Evolutionary conservation across 2,113 vertebrate genomes (phyloP).

Genomic region (Myrmecobius fasciatus): DNA sequence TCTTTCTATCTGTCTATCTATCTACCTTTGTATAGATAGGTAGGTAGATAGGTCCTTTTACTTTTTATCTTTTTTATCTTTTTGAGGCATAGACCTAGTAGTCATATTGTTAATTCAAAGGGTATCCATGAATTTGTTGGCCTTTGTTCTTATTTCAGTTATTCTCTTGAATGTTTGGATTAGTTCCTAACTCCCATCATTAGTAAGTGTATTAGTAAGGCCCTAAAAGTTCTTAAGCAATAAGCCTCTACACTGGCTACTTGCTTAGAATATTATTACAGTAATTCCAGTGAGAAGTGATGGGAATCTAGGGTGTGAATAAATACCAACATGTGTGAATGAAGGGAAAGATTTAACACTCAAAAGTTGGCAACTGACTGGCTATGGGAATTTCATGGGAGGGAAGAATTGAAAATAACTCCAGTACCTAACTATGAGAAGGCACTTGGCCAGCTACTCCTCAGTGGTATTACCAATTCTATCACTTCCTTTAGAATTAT

Average conservation of each 20-base stretch:
- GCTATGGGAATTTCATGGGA: neutral
- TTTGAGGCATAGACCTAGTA: neutral
- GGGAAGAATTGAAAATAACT: neutral
- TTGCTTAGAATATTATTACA: neutral
- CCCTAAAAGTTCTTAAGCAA: neutral
- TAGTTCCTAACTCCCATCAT: neutral
- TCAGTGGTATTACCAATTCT: conserved; percentile 29
- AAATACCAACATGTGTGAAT: neutral
- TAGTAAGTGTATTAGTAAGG: neutral
- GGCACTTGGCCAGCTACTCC: neutral
- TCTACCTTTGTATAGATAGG: too few species aligned
- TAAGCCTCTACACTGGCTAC: neutral
- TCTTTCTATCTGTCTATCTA: too few species aligned
- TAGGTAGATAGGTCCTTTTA: neutral
- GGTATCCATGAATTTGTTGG: neutral
- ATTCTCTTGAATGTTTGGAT: neutral
- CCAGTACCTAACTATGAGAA: neutral
- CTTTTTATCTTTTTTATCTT: too few species aligned
- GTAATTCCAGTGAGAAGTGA: neutral
- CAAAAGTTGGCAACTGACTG: neutral
- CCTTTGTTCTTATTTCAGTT: neutral
- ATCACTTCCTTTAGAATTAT: conserved; percentile 22
- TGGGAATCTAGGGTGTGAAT: neutral
- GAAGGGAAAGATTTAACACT: neutral
- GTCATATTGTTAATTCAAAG: neutral